Evolutionary conservation across 2,797 vertebrate genomes (phyloP).

Genomic region (Smutsia temminckii): DNA sequence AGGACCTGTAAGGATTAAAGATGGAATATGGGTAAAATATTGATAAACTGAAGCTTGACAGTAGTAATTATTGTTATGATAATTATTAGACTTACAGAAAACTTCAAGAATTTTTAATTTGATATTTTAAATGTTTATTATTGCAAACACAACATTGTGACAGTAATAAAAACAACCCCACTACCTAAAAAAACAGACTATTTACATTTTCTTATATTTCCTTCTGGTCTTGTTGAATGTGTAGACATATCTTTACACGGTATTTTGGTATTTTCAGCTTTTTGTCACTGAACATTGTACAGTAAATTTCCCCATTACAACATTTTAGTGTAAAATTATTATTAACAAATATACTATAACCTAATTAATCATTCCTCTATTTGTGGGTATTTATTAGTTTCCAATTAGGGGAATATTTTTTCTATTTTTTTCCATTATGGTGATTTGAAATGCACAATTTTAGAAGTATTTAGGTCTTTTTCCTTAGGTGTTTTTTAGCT

Average conservation of each 20-base stretch:
- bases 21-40: not conserved
- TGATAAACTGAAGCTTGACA: not conserved
- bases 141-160: not conserved
- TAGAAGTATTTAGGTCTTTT: not conserved
- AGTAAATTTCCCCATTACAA: not conserved
- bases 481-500: not conserved
- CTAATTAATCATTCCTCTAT: not conserved
- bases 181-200: not conserved
- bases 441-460: not conserved
- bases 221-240: not conserved
- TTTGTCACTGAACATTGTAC: not conserved
- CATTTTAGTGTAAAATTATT: not conserved
- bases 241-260: not conserved
- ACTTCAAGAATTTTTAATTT: slow-evolving; percentile 10
- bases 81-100: slow-evolving; percentile 6
- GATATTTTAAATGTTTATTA: slow-evolving; percentile 15
- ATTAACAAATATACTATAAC: not conserved
- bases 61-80: not conserved
- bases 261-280: not conserved
- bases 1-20: not conserved
- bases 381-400: not conserved
- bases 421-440: not conserved
- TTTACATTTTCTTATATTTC: not conserved
- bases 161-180: not conserved
- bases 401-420: not conserved